phyloP scores from a whole-genome alignment of 2,888 invertebrate genomes.

The Scaptodrosophila latifasciaeformis region DNA sequence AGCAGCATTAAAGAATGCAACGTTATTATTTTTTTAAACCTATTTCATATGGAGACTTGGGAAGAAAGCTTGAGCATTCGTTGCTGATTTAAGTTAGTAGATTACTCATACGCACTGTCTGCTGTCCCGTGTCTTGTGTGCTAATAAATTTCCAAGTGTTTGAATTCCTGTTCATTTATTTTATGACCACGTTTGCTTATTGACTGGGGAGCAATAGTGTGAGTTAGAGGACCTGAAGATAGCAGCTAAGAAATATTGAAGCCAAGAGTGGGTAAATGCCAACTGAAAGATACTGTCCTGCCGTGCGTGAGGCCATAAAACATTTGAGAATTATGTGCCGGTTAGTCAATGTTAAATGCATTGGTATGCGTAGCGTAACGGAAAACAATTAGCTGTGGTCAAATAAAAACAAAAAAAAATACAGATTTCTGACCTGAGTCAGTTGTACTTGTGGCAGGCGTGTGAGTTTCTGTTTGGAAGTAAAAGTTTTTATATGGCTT shows the following conservation, averaged over 20 bases:
- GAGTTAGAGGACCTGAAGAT: too few relatives aligned
- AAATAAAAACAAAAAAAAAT: constrained; percentile 45
- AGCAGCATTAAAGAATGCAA: not conserved
- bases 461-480: constrained; percentile 6
- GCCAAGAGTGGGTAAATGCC: constrained; percentile 25
- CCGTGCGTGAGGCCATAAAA: constrained; percentile 62
- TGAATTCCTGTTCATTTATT: constrained; percentile 45
- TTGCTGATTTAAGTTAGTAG: constrained; percentile 26
- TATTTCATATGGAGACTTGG: not conserved
- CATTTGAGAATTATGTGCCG: constrained; percentile 56
- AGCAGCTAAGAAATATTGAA: too few relatives aligned
- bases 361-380: constrained; percentile 66
- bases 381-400: constrained; percentile 63
- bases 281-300: constrained; percentile 57
- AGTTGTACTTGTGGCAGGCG: constrained; percentile 1
- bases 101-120: constrained; percentile 23
- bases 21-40: not conserved
- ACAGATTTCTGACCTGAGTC: not conserved
- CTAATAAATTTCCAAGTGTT: constrained; percentile 61
- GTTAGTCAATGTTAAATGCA: constrained; percentile 49
- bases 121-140: too few relatives aligned
- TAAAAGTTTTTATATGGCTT: constrained; percentile 52
- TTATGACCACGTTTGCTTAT: constrained; percentile 43
- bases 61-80: constrained; percentile 21
- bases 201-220: too few relatives aligned